A percentile compares a stretch with the other conserved stretches of the same genome.
Conservation (phyloP, 2,113 vertebrate genomes). For the Ciconia stormi region DNA sequence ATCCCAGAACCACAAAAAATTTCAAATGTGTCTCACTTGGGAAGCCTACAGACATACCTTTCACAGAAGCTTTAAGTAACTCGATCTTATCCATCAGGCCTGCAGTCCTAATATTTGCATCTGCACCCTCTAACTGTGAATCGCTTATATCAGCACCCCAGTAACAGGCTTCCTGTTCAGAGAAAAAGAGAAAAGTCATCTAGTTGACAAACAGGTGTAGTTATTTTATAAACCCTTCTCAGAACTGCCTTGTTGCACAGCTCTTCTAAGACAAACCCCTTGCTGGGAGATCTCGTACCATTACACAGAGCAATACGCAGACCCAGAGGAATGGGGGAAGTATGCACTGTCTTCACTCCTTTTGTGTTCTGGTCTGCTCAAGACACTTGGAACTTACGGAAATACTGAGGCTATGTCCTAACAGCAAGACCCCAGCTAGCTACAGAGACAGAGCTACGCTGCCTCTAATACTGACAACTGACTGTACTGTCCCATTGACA, state of each 20-base stretch:
- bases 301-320: background rate
- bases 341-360: background rate
- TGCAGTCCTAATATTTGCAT: constrained; percentile 79
- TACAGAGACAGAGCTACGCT: background rate
- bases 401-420: background rate
- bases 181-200: background rate
- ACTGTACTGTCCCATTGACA: background rate
- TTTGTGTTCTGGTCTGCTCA: background rate
- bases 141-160: constrained; percentile 85
- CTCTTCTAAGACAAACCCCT: background rate
- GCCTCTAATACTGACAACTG: background rate
- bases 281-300: background rate
- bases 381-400: background rate
- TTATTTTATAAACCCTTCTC: background rate
- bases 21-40: background rate
- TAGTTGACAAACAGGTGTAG: background rate
- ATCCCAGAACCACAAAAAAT: background rate
- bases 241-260: background rate
- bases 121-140: constrained; percentile 82
- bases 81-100: constrained; percentile 75
- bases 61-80: constrained; percentile 82
- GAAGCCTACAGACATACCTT: constrained; percentile 68
- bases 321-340: background rate
- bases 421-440: background rate
- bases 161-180: constrained; percentile 77